Base-by-base conservation (phyloP, 1,140 invertebrate genomes). In the Triops longicaudatus region DNA sequence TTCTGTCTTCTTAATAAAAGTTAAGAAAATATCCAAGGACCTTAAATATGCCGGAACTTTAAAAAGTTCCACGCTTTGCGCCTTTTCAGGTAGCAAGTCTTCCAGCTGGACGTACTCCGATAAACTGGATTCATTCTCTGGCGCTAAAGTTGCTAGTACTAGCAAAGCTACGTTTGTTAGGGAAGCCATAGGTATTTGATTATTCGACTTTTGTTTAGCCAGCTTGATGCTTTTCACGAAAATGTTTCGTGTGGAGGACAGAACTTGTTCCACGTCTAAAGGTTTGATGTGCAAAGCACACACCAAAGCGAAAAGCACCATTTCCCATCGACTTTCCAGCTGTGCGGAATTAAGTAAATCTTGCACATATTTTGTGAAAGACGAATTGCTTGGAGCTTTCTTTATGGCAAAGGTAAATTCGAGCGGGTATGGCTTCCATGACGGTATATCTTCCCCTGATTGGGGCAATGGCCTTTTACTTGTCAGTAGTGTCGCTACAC, bases 401-500 rank as follows among this genome's bases (percentile, higher is more conserved):
- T 73, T 72, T 28, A 79, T 77, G 17, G 78, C 78, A 26, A 78
- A 78, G n/a, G 78, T 78, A 28, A 78, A 78, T 31, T 91, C 87
- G 7, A 93, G 80, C 1, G 86, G 85, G 82, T 90, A 91, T 79
- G 88, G 88, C 0, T 84, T 86, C 91, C 90, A 92, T 26, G 86
- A 84, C 76, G 86, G 82, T 7, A 90, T 81, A 77, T 87, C 87
- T 26, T 87, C 84, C 11, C 88, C 88, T 82, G 85, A 88, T 31
- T 87, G 85, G 42, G 85, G 87, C 4, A 90, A 82, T 1, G 91
- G 88, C 14, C 87, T 86, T 83, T 93, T 93, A 28, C 84, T 84
- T 28, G 88, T 81, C 31, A 94, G 84, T 43, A 95, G 86, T 81
- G 90, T 89, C 1, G 89, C 86, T 17, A 93, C 82, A 17, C 93